These are phyloP conservation scores for Leptopterna dolabrata DNA, from an alignment of 2,888 invertebrate species.

Conservation along the genomic window DNA sequence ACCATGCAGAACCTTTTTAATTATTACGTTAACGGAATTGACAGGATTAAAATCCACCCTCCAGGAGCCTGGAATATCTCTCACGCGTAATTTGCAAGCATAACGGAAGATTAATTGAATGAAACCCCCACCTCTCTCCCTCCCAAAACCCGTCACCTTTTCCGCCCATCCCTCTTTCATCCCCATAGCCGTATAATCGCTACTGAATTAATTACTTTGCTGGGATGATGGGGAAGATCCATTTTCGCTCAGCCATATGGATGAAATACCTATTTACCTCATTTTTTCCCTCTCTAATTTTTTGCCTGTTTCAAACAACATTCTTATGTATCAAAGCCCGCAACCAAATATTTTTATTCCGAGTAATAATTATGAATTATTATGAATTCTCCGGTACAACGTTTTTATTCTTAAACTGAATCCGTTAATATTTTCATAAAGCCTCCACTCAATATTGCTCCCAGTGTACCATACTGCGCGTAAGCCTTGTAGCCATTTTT, in stretches of 20 bases:
- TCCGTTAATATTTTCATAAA: too few relatives aligned
- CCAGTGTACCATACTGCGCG: too few relatives aligned
- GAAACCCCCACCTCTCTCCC: background rate
- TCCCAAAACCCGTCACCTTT: background rate
- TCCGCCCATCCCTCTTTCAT: background rate
- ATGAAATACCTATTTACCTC: background rate
- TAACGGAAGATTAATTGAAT: slow-evolving; percentile 8
- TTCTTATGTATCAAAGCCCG: too few relatives aligned
- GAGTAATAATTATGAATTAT: too few relatives aligned
- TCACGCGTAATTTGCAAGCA: slow-evolving; percentile 3
- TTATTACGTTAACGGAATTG: background rate
- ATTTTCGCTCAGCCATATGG: background rate
- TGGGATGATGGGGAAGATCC: background rate
- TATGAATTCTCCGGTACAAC: too few relatives aligned
- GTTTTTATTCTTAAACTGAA: too few relatives aligned
- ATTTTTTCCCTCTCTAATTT: too few relatives aligned
- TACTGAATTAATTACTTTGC: slow-evolving; percentile 3
- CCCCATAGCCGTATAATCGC: background rate
- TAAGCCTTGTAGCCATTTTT: too few relatives aligned
- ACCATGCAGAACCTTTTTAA: background rate
- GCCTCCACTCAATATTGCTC: too few relatives aligned
- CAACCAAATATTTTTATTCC: too few relatives aligned
- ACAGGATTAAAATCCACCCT: background rate
- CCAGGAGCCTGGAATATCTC: background rate
- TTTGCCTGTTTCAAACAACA: too few relatives aligned